Evolutionary conservation across 2,797 vertebrate genomes (phyloP).

Genomic region (Psittacula derbiana): DNA sequence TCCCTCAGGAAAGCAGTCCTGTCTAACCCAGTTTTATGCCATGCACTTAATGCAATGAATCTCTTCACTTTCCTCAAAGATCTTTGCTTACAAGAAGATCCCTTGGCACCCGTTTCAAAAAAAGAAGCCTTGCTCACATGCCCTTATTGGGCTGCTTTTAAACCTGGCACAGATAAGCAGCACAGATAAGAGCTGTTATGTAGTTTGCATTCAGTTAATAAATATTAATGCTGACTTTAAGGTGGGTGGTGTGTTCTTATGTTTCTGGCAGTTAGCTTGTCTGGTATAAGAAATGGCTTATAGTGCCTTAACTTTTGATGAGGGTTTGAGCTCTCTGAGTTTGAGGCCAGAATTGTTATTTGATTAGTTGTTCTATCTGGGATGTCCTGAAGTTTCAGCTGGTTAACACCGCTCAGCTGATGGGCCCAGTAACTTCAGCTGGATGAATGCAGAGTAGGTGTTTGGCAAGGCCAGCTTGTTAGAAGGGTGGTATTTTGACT

Average conservation of each 20-base stretch:
- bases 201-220: background rate
- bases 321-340: background rate
- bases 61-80: background rate
- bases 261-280: background rate
- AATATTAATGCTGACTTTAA: slow-evolving; percentile 42
- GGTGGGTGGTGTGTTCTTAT: background rate
- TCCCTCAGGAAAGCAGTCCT: background rate
- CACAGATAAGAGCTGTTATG: background rate
- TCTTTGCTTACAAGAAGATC: slow-evolving; percentile 36
- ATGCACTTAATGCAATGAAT: background rate
- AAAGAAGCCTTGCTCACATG: background rate
- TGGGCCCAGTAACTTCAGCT: background rate
- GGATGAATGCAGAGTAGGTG: background rate
- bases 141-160: slow-evolving; percentile 36
- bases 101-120: slow-evolving; percentile 21
- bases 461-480: background rate
- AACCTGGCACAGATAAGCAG: background rate
- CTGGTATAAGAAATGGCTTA: background rate
- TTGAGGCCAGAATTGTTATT: background rate
- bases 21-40: slow-evolving; percentile 31
- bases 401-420: background rate
- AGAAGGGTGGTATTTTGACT: background rate
- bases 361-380: background rate
- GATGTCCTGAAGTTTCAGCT: background rate
- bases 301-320: background rate